Base-by-base conservation (phyloP, 2,797 vertebrate species). In the Schizothorax lantsangensis region DNA sequence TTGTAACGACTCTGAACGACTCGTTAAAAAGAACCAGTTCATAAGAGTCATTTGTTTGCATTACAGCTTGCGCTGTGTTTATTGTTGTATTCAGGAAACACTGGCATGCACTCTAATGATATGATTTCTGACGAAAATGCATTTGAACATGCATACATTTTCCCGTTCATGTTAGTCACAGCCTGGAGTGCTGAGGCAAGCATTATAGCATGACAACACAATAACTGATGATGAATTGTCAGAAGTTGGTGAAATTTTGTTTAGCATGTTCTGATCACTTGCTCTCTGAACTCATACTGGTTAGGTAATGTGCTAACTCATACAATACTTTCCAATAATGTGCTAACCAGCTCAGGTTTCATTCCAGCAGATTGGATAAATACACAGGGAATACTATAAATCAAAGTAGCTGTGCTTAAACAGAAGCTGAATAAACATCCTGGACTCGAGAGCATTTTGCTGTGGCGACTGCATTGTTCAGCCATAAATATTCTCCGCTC, bases 351-450 rank as follows among this genome's bases (percentile, higher is more conserved):
- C 52, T 38, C 66, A 10, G 66, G 17, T 62, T 89, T 73, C 47
- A 81, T 80, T 73, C 40, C n/a, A 59, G 38, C 33, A 21, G 36
- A 75, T 21, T 19, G 6, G 74, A 38, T 83, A 83, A 84, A 68
- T 79, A 54, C 52, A 77, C 83, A 78, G 47, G 49, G 15, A 85
- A 8, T 78, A 47, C 74, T 64, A 85, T 59, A 75, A 85, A 81
- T 85, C 87, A 86, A 73, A 79, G 84, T 71, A 80, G 12, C 43
- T 71, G 23, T 85, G 73, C 73, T 83, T 59, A 59, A 69, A 81
- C 45, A 59, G 47, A 87, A 86, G 77, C 77, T 78, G 49, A 83
- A 86, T 71, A 82, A 84, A 84, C 89, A 86, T 79, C 38, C 84
- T 84, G 85, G 59, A 84, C 77, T 38, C 33, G 64, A 30, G 12